Evolutionary conservation across 2,797 vertebrate species (phyloP).

Genomic region (Urocyon cinereoargenteus): DNA sequence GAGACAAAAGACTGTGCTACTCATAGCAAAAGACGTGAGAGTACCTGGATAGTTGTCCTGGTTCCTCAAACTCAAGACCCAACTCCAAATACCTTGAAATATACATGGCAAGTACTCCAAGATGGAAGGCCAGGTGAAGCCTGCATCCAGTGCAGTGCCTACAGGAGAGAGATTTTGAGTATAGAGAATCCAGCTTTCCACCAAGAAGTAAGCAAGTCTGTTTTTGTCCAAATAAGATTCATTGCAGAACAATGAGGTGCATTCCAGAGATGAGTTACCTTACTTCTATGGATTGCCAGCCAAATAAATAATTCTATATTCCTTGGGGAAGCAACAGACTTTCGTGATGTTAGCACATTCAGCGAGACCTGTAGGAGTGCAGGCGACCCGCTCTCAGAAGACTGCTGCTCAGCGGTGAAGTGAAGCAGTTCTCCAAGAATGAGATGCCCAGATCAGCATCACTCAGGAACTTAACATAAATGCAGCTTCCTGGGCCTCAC

Average conservation of each 20-base stretch:
- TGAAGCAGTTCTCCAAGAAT: not conserved
- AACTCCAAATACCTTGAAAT: not conserved
- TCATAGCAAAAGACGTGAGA: not conserved
- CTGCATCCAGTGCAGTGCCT: accelerated
- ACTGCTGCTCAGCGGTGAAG: not conserved
- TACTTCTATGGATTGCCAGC: not conserved
- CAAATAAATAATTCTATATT: not conserved
- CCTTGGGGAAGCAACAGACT: not conserved
- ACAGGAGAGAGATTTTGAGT: not conserved
- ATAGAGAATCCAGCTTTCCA: not conserved
- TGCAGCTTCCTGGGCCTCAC: not conserved
- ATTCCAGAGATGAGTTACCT: not conserved
- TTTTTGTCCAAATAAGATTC: not conserved
- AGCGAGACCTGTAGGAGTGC: not conserved
- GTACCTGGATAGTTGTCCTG: not conserved
- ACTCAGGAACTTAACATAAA: not conserved
- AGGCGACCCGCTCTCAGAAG: not conserved
- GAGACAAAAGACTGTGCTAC: not conserved
- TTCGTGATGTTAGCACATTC: not conserved
- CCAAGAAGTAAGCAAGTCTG: not conserved
- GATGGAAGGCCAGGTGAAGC: not conserved
- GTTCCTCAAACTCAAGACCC: not conserved
- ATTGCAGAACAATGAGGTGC: not conserved
- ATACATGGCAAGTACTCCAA: not conserved
- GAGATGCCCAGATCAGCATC: not conserved